Conservation (phyloP, 2,113 vertebrate genomes). For the Sinocyclocheilus rhinocerous region DNA sequence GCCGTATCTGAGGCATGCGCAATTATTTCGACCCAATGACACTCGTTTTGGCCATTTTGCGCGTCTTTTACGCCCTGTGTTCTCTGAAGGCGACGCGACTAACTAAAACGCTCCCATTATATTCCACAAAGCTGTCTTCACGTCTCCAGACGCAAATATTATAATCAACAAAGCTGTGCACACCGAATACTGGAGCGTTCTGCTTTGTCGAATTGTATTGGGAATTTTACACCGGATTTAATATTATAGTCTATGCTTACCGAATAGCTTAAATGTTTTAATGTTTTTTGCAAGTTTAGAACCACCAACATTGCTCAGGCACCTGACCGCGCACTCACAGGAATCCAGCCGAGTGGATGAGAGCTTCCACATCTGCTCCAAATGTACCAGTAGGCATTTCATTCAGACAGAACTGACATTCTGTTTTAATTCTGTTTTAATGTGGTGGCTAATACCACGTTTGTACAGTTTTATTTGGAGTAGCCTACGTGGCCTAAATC, state of each 20-base stretch:
- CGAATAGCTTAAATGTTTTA: neutral
- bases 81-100: neutral
- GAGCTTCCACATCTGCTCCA: neutral
- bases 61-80: neutral
- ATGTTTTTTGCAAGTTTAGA: neutral
- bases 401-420: neutral
- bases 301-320: neutral
- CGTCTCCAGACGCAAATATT: neutral
- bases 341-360: neutral
- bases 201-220: neutral
- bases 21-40: neutral
- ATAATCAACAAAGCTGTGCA: neutral
- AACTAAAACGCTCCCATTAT: neutral
- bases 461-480: neutral
- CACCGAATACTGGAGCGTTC: neutral
- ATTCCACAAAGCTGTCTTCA: neutral
- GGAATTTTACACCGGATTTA: neutral
- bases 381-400: neutral
- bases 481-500: neutral
- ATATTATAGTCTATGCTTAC: neutral
- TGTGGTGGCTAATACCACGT: neutral
- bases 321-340: constrained; percentile 30
- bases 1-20: no score
- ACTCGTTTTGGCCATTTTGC: neutral
- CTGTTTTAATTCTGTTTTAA: neutral